Evolutionary conservation across 2,113 vertebrate species (phyloP), one percentile per base, ranked within the genome.

Genomic region (Arothron firmamentum): DNA sequence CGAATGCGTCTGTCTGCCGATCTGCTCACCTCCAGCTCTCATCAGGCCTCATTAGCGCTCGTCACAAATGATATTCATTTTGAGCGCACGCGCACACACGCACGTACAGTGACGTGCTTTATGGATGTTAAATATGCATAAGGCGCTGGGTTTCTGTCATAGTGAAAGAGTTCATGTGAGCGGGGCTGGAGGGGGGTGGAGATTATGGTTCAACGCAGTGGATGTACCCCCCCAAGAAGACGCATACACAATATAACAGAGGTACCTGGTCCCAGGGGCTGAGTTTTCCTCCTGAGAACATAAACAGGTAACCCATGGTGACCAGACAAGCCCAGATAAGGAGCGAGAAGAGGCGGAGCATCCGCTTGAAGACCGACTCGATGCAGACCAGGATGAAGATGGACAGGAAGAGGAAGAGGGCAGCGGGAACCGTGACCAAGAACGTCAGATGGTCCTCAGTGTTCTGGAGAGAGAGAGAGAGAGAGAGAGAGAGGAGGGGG

Each of bases 241-340:
- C n/a, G 10, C 47, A n/a, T 49, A 4, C 47, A 49, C 47, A 50
- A 15, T 38, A 38, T 38, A 38, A 13, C 56, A 18, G 13, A 43
- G 88, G 75, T 91, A 98, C 96, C 97, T 98, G 96, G 86, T 98
- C 96, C 97, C 97, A 99, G 4, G 97, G 93, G 78, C 93, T 98
- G 82, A 99, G 90, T 56, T 93, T 93, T 54, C 94, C 95, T 73
- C 94, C 97, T 0, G 95, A 97, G 80, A 96, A 97, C 96, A 98
- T 97, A 81, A 99, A 98, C 77, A 99, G 87, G 90, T 98, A 98
- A 79, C 93, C 97, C 96, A 98, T 97, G 88, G 94, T 93, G 83
- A 98, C 94, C 55, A 99, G 92, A 54, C 95, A 96, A 10, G 92
- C 92, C 95, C 96, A 99, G 79, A 98, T 94, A 45, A 98, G 94